A percentile compares a stretch with the other conserved stretches of the same genome.
Evolutionary conservation across 2,113 vertebrate genomes (phyloP).

Genomic region (Varanus salvator): DNA sequence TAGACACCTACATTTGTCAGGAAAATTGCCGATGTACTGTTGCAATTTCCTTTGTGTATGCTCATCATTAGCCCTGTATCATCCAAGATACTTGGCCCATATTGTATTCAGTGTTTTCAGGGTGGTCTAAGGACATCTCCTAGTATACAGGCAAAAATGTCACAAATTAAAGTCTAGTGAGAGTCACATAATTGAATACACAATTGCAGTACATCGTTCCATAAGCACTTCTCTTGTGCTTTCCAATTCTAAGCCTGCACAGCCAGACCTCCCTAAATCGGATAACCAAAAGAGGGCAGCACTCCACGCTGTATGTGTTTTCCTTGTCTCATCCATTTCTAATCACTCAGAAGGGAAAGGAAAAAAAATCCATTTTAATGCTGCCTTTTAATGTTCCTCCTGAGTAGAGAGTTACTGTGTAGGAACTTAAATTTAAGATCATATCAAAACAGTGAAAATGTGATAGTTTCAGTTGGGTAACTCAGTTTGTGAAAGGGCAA

Average conservation of each 20-base stretch:
- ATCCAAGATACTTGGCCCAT: slow-evolving; percentile 42
- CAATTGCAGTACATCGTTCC: background rate
- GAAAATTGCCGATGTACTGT: background rate
- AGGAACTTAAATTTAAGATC: slow-evolving; percentile 40
- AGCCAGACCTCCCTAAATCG: slow-evolving; percentile 34
- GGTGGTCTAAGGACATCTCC: slow-evolving; percentile 30
- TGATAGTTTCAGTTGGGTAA: slow-evolving; percentile 8
- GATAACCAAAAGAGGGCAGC: slow-evolving; percentile 68
- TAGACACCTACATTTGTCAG: background rate
- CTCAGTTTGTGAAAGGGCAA: slow-evolving; percentile 16
- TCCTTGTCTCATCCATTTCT: slow-evolving; percentile 22
- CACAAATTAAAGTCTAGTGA: slow-evolving; percentile 35
- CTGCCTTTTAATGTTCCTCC: slow-evolving; percentile 25
- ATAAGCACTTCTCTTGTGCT: background rate
- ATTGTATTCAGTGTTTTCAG: slow-evolving; percentile 18
- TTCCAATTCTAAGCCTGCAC: background rate
- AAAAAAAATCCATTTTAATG: slow-evolving; percentile 17
- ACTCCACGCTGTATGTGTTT: slow-evolving; percentile 47
- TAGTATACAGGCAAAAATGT: slow-evolving; percentile 17
- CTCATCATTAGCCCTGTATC: slow-evolving; percentile 8
- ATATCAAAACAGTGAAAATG: slow-evolving; percentile 21
- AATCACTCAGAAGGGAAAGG: slow-evolving; percentile 20
- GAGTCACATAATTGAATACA: slow-evolving; percentile 11
- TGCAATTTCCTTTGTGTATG: slow-evolving; percentile 31
- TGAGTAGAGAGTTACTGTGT: slow-evolving; percentile 2